Evolutionary conservation across 92 coral and sea anemone genomes (phyloP).

Genomic region (Phymanthus crucifer): DNA sequence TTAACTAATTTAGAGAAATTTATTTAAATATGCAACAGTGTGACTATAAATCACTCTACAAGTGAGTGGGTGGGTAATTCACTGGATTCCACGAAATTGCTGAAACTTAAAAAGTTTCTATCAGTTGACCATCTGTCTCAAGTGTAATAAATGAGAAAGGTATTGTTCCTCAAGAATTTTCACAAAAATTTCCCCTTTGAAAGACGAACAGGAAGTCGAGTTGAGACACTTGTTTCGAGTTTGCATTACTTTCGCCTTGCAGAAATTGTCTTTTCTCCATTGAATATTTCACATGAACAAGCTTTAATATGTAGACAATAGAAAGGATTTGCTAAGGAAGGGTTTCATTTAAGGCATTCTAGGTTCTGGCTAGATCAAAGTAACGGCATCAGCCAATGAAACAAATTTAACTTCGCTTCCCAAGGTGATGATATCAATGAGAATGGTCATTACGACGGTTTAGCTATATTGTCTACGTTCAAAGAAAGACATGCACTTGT

Average conservation of each 20-base stretch:
- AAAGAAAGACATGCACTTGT: background rate
- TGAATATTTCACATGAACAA: background rate
- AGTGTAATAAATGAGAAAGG: background rate
- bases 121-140: background rate
- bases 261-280: background rate
- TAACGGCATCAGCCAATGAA: background rate
- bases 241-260: background rate
- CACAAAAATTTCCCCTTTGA: background rate
- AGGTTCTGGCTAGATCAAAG: background rate
- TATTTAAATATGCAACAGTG: too few relatives aligned
- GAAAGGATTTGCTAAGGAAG: background rate
- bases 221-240: constrained; percentile 10
- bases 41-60: too few relatives aligned
- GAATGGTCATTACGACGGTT: background rate
- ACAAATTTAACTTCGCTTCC: background rate
- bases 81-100: background rate
- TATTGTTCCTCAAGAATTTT: background rate
- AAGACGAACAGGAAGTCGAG: background rate
- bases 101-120: background rate
- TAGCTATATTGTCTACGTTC: background rate
- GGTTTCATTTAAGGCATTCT: background rate
- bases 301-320: background rate
- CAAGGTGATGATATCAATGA: background rate
- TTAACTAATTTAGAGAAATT: too few relatives aligned
- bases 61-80: too few relatives aligned